Evolutionary conservation across 2,113 vertebrate species (phyloP), one percentile per base, ranked within the genome.

Genomic region (Alethe castanea): DNA sequence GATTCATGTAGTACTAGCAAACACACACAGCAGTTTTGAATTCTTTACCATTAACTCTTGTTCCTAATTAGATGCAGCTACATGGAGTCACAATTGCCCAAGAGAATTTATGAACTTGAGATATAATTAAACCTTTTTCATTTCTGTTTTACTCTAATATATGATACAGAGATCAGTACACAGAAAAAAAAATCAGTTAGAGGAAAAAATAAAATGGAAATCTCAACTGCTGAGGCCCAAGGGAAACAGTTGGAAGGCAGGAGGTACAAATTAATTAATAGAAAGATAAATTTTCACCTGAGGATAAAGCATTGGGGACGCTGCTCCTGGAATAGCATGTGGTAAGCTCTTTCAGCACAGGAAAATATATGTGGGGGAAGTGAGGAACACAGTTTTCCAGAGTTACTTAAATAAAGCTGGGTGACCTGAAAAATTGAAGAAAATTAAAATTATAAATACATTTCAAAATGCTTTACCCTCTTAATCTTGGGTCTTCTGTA

Each of bases 351-450:
- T 93, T 99, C 99, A 3, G 99, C 98, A 29, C 99, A 99, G 83
- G 99, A 99, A 98, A 99, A 99, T 94, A 99, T 98, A 96, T 99
- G 99, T 16, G 99, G 99, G 0, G 99, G 99, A 89, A 99, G 98
- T 14, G 99, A 98, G 28, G 99, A 98, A 91, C 98, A 98, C 28
- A 98, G 69, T 20, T 98, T 98, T 48, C 98, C 99, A 11, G 98
- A 98, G 90, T 97, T 97, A 98, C 98, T 99, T 96, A 98, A 97
- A 95, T 99, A 99, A 96, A 99, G 97, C 97, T 99, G 99, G 28
- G 98, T 99, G 84, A 99, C 99, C 99, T 99, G 97, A 66, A 94
- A 95, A 67, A 93, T 15, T 59, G 42, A 5, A 56, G 67, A 82
- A 95, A 70, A 91, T 83, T 40, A 74, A 89, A 50, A 80, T 2